Evolutionary conservation across 2,113 vertebrate species (phyloP), one percentile per base, ranked within the genome.

Genomic region (Saccopteryx bilineata): DNA sequence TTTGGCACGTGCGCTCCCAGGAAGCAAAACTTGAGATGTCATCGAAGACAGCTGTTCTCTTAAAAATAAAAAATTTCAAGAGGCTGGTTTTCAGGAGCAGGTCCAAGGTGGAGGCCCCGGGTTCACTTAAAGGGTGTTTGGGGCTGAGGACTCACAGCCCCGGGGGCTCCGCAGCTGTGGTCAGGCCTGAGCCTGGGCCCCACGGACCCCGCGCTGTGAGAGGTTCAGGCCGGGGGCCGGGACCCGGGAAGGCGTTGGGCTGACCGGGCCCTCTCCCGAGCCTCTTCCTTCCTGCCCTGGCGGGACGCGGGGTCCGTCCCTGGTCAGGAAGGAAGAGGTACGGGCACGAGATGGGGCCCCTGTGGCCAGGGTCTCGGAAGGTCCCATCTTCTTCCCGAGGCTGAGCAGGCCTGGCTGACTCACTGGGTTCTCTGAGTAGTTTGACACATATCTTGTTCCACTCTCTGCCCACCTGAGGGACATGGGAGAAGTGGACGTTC

Each of bases 1-100:
- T 87, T 97, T 96, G 93, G 79, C 97, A 98, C 48, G 88, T 89
- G 97, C 94, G 92, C 87, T 96, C 96, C 82, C 82, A 75, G 92
- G 96, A 98, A 98, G 82, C 61, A 96, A 97, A 95, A 98, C 94
- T 97, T 95, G 86, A 97, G 94, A 97, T 96, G 83, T 84, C 93
- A 87, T 58, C 61, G 78, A 84, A 98, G 94, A 74, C 96, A 96
- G 94, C 88, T 97, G 84, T 79, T 96, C 56, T 82, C 65, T 39
- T 17, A 83, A 84, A 19, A 65, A 26, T 31, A 4, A 4, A 58
- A 72, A 60, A 0, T 31, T 13, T 39, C 31, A 24, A 86, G 71
- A 81, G 39, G 17, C 46, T 81, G 17, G 88, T 39, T 68, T 87
- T 87, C 31, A 80, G 71, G 75, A 46, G 3, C 1, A 65, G 33